phyloP scores from a whole-genome alignment of 2,888 invertebrate species.

The Allolobophora icterica region DNA sequence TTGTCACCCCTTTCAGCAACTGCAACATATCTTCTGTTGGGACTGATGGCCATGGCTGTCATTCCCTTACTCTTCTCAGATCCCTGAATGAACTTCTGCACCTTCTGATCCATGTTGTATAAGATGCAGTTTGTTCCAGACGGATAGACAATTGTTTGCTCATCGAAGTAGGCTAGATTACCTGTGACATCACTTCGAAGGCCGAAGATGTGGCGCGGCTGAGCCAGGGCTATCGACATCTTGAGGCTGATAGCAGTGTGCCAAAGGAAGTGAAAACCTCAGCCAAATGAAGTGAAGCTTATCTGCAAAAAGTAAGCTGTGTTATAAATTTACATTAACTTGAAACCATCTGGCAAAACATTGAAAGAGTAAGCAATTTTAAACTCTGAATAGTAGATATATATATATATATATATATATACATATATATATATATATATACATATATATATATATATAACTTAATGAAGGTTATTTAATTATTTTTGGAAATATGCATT shows the following conservation, averaged over 20 bases:
- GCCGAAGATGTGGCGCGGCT: conserved; percentile 61
- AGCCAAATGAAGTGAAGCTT: not conserved
- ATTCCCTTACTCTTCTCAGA: conserved; percentile 66
- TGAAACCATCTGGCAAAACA: too few relatives aligned
- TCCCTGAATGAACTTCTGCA: conserved; percentile 66
- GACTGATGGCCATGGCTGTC: conserved; percentile 65
- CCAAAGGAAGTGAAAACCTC: not conserved
- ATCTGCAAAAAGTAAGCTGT: not conserved
- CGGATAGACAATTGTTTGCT: conserved; percentile 67
- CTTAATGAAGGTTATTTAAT: not conserved
- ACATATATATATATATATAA: too few relatives aligned
- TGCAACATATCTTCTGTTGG: conserved; percentile 65
- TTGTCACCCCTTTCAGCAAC: conserved; percentile 62
- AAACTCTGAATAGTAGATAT: not conserved
- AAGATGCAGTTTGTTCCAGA: conserved; percentile 66
- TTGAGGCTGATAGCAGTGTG: not conserved
- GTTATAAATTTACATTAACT: not conserved
- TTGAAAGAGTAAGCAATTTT: not conserved
- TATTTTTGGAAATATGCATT: not conserved
- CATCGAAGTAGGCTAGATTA: conserved; percentile 65
- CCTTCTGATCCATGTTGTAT: conserved; percentile 67
- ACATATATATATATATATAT: too few relatives aligned
- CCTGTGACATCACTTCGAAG: conserved; percentile 62
- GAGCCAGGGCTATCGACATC: conserved; percentile 31
- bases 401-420: too few relatives aligned